Conservation (phyloP, 2,113 vertebrate species). For the Kryptolebias marmoratus region DNA sequence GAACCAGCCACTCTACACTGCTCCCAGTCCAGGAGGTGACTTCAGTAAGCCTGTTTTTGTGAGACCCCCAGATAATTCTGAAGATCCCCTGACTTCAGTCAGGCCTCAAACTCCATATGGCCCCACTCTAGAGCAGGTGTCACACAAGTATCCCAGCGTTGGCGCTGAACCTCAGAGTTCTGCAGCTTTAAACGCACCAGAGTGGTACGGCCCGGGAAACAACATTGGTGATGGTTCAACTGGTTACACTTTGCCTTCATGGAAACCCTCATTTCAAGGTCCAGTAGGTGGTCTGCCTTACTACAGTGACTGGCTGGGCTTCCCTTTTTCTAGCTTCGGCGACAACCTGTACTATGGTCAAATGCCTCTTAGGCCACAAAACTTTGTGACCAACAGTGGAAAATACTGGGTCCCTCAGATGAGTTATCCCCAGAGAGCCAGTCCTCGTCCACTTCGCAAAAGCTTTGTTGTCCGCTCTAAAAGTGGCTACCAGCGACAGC, state of each 20-base stretch:
- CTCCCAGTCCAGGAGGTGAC: neutral
- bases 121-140: too few species aligned
- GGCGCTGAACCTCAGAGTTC: neutral
- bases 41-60: neutral
- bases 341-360: neutral
- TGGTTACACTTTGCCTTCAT: neutral
- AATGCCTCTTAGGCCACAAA: neutral
- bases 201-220: neutral
- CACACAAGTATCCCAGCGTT: too few species aligned
- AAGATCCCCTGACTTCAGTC: neutral
- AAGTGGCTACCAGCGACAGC: neutral
- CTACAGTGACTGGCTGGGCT: neutral
- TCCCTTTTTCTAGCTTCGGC: neutral
- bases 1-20: neutral
- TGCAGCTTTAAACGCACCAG: neutral
- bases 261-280: neutral
- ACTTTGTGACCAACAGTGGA: neutral
- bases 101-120: neutral
- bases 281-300: neutral
- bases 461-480: neutral
- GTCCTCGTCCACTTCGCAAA: neutral
- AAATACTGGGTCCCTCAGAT: neutral
- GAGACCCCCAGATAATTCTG: neutral
- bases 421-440: neutral
- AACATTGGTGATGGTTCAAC: neutral